Evolutionary conservation across 30 jellyfish, hydroid and myxozoan genomes (phyloP), one percentile per base, ranked within the genome.

Genomic region (Clytia hemisphaerica): DNA sequence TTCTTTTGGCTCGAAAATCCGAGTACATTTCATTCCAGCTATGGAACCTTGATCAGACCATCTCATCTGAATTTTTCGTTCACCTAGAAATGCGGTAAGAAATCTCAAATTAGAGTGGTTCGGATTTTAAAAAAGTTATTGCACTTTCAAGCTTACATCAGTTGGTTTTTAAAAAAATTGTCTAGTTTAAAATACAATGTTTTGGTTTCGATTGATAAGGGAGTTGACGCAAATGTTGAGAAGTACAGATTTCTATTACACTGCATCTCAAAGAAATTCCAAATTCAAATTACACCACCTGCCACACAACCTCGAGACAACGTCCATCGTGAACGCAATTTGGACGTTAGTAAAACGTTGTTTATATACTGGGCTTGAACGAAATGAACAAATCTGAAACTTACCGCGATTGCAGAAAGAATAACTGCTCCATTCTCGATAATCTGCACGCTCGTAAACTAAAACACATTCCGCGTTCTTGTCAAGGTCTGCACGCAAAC

Each of bases 21-120:
- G 82, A 53, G 98, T 89, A 76, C 98, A 89, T 64, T 89, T 89
- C 85, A 65, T 49, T 29, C 93, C 93, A 37, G 79, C 83, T 5
- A 71, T 75, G 6, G 92, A 83, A 6, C 98, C 98, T 21, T 76
- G 61, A 62, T 89, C 98, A 0, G 95, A 80, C 98, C 98, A 89
- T 4, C 93, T 53, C 94, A 89, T 89, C 57, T 89, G 93, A n/a
- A 83, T 53, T 38, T 82, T 84, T 24, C 98, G 84, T 37, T 80
- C 83, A 26, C 98, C 98, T 65, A 6, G 29, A 31, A 12, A 40
- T 37, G 33, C 16, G n/a, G 7, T 25, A 65, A 19, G 4, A 65
- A 65, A n/a, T 34, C n/a, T 15, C 6, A 9, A n/a, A 10, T 42
- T 42, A 10, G n/a, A 42, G n/a, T 10, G n/a, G n/a, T 10, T 10